Base-by-base conservation (phyloP, 2,797 vertebrate species). In the Lindbergichthys nudifrons region DNA sequence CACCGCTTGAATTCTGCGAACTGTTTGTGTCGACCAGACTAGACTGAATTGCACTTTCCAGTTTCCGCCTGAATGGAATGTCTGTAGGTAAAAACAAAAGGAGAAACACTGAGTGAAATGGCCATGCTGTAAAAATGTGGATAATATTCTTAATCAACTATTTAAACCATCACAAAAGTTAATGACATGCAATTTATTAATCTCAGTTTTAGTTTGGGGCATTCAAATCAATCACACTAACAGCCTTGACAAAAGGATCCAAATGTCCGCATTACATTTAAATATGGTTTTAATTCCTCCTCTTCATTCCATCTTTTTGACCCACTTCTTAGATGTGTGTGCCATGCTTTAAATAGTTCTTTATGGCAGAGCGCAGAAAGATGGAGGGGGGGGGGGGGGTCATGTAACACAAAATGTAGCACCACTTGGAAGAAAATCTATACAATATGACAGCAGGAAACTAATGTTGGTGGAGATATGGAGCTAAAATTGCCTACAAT, bases 1-100 rank as follows among this genome's bases (percentile, higher is more conserved):
- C 93, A 99, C 98, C 98, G 9, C 96, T 98, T 65, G 98, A 99
- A 93, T 98, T 98, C 82, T 98, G 97, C 3, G 97, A 98, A 85
- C 96, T 99, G 93, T 98, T 99, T 57, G 96, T 95, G 89, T 99
- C 98, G 82, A 96, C 96, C 84, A 97, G 96, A 92, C 96, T 97
- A 79, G 97, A 96, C 87, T 96, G 96, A 61, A 91, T 88, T 89
- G 97, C 97, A 84, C 94, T 92, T 93, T 99, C 98, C 82, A 97
- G 90, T 93, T 98, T 97, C 86, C 96, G 95, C 87, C 95, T 96
- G 92, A 96, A 98, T 75, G 95, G 95, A 67, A 94, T 96, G 94
- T 97, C 98, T 98, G 93, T 86, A 87, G 86, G 80, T 46, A 11
- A 86, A 87, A 87, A 81, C 36, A 65, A 52, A 52, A 83, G 54